Base-by-base conservation (phyloP, 2,797 vertebrate genomes). In the Pseudopleuronectes americanus region DNA sequence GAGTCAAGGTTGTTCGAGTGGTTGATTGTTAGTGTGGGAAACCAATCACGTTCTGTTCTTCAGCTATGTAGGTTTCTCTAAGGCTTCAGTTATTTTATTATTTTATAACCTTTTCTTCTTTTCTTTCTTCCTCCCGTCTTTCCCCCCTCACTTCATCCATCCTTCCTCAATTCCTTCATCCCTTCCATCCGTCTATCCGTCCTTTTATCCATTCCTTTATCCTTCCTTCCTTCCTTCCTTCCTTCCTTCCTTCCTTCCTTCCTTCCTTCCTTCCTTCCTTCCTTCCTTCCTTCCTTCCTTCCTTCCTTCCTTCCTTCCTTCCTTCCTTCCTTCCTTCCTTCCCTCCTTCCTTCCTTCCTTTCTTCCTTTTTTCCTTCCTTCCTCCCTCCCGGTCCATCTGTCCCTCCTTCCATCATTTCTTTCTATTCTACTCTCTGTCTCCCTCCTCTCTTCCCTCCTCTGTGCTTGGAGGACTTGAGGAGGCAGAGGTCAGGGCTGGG, bases 401-500 rank as follows among this genome's bases (percentile, higher is more conserved):
- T 28, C 16, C 28, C 21, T 26, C 8, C n/a, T 1, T 45, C 55
- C 0, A 31, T 14, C 36, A 10, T 59, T 10, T 67, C n/a, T 49
- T 16, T 63, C 23, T 16, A 19, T 16, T 22, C 47, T 5, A 7
- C 9, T 21, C 8, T 28, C 19, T 26, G 28, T 36, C 57, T 23
- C 31, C 24, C 4, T 52, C 22, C 57, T 61, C 26, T 41, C 38
- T 51, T 67, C 59, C 59, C 70, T 24, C 57, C 36, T 56, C 56
- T 19, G 6, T 19, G 24, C 31, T 38, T 19, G 33, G 31, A 74
- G 64, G 82, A 73, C 49, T 71, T 54, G 38, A 67, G 63, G 62
- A 53, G 73, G 68, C 66, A 75, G 74, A 73, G 77, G 66, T 80
- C 68, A 75, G 54, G 65, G 57, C 72, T 80, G 59, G 57, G 70